phyloP scores from a whole-genome alignment of 2,888 invertebrate species.

The Bellardia pandia region DNA sequence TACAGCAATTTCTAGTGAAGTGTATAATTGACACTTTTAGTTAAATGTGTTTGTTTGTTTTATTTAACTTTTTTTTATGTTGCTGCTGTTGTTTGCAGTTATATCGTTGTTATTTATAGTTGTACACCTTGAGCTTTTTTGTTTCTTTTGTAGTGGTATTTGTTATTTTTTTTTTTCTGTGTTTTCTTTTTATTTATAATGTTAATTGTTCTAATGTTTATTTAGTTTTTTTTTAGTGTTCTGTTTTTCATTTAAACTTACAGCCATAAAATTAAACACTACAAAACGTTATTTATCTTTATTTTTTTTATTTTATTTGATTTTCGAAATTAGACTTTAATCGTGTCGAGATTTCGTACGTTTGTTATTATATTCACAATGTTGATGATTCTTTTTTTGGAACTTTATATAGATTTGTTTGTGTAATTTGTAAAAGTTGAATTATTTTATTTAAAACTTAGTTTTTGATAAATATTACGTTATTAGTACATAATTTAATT shows the following conservation, averaged over 20 bases:
- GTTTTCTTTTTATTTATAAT: conserved; percentile 57
- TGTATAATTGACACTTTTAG: conserved; percentile 80
- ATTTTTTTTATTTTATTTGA: conserved; percentile 55
- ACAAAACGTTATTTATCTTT: conserved; percentile 46
- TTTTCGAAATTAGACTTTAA: conserved; percentile 11
- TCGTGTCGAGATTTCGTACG: conserved; percentile 21
- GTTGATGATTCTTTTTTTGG: conserved; percentile 35
- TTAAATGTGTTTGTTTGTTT: conserved; percentile 34
- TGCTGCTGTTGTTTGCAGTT: conserved; percentile 28
- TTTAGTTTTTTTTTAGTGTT: conserved; percentile 40
- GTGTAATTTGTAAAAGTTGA: too few relatives aligned
- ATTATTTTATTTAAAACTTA: too few relatives aligned
- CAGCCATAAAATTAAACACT: conserved; percentile 33
- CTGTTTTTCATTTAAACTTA: conserved; percentile 50
- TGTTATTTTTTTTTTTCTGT: conserved; percentile 45
- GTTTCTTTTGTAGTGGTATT: conserved; percentile 56
- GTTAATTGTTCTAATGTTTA: conserved; percentile 67
- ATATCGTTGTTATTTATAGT: conserved; percentile 58
- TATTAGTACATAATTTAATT: background rate
- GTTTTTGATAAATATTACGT: too few relatives aligned
- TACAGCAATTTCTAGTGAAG: conserved; percentile 55
- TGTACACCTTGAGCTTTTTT: conserved; percentile 76
- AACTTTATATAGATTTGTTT: conserved; percentile 9
- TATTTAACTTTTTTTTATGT: conserved; percentile 16
- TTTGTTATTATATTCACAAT: conserved; percentile 22